Percentiles rank a stretch among this genome's conserved stretches.
These are phyloP conservation scores for Ostrea edulis DNA, from an alignment of 1,140 invertebrate genomes.

Conservation along the genomic window DNA sequence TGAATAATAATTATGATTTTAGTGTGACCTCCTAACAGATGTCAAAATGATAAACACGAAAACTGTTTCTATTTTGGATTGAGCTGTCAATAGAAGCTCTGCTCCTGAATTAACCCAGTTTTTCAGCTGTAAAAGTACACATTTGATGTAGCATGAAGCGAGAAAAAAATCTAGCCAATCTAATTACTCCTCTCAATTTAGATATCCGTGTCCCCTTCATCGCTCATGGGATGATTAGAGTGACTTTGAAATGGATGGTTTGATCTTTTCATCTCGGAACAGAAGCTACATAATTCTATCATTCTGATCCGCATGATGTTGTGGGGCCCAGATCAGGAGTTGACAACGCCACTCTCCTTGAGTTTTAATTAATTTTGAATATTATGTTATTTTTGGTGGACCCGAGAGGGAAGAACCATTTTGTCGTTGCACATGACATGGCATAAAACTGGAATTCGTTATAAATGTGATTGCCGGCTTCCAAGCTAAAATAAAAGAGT, in stretches of 20 bases:
- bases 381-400: neutral
- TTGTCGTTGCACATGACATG: neutral
- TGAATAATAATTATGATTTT: slow-evolving; percentile 27
- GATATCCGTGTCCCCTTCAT: slow-evolving; percentile 22
- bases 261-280: neutral
- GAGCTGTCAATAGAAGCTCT: neutral
- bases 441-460: neutral
- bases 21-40: slow-evolving; percentile 2
- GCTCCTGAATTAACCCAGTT: slow-evolving; percentile 29
- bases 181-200: slow-evolving; percentile 26
- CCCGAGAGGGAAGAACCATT: neutral
- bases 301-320: neutral
- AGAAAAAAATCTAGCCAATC: slow-evolving; percentile 26
- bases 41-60: slow-evolving; percentile 22
- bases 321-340: neutral
- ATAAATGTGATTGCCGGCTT: slow-evolving; percentile 7
- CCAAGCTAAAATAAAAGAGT: slow-evolving; percentile 14
- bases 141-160: slow-evolving; percentile 7
- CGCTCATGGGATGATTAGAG: slow-evolving; percentile 16
- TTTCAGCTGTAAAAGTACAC: slow-evolving; percentile 20
- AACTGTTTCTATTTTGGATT: slow-evolving; percentile 23
- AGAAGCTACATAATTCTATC: neutral
- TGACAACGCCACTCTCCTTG: neutral
- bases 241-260: slow-evolving; percentile 7
- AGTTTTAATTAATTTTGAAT: neutral